A percentile compares a stretch with the other conserved stretches of the same genome.
These are phyloP conservation scores for Epizoanthus scotinus DNA, from an alignment of 92 coral and sea anemone genomes.

Conservation along the genomic window DNA sequence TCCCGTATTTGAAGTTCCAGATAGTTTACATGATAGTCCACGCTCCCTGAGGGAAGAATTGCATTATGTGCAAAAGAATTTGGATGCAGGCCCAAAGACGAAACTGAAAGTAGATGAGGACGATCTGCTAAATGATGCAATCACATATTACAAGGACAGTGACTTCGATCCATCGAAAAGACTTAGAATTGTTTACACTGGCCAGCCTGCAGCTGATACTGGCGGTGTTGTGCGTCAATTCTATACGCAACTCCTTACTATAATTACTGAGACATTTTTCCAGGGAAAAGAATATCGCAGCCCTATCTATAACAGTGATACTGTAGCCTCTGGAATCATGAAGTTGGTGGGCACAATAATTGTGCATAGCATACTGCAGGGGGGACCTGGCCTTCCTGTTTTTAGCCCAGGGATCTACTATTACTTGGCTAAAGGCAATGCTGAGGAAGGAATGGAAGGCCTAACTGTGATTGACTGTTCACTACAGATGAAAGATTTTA, in stretches of 20 bases:
- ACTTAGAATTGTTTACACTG: conserved; percentile 55
- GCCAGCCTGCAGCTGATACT: conserved; percentile 71
- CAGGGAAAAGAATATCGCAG: conserved; percentile 57
- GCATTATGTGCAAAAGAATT: too few relatives aligned
- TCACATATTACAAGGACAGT: conserved; percentile 37
- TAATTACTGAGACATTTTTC: conserved; percentile 54
- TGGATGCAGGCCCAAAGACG: conserved; percentile 14
- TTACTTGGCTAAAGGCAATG: conserved; percentile 59
- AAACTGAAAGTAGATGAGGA: conserved; percentile 43
- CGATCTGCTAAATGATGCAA: conserved; percentile 41
- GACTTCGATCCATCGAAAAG: conserved; percentile 35
- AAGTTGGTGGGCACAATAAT: conserved; percentile 68
- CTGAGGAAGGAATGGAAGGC: conserved; percentile 41
- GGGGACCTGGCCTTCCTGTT: conserved; percentile 62
- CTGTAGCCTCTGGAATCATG: conserved; percentile 70
- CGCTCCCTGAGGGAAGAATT: too few relatives aligned
- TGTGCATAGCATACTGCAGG: conserved; percentile 67
- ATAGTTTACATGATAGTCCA: too few relatives aligned
- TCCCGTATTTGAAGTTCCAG: too few relatives aligned
- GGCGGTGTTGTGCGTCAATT: conserved; percentile 73
- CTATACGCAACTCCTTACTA: conserved; percentile 62
- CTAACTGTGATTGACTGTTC: conserved; percentile 45
- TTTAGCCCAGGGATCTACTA: conserved; percentile 64
- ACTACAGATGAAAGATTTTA: conserved; percentile 34
- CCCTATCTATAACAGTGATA: conserved; percentile 69